Base-by-base conservation (phyloP, 1,140 invertebrate species). In the Leguminivora glycinivorella region DNA sequence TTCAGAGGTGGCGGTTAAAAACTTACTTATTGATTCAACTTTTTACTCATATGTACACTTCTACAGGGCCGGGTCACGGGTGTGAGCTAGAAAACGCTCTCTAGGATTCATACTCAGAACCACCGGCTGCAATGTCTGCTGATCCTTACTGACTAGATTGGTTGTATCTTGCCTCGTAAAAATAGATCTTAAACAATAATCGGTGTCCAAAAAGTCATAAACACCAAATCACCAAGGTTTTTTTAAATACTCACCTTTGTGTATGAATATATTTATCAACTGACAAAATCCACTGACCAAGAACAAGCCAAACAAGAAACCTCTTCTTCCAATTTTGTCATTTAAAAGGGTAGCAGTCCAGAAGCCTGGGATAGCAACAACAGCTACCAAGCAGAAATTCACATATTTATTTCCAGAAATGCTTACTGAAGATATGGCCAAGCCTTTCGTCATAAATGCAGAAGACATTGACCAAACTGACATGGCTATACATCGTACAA, bases 281-380 rank as follows among this genome's bases (percentile, higher is more conserved):
- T 60, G 56, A 19, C 24, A 60, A 26, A 60, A 25, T 25, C 24
- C 56, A 29, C 25, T 26, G 4, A 60, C 12, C 56, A 24, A 60
- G 4, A 26, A 60, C 17, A 60, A 26, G 6, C 24, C 10, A 60
- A 26, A 26, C 1, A 60, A 60, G 25, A 60, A 25, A 26, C 24
- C 9, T 29, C 25, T 60, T 60, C 56, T 60, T 12, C 56, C 56
- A 26, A 29, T 29, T 26, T 29, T 60, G 2, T 60, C 56, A 1
- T 26, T 60, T 25, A 60, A 60, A 29, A 60, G n/a, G 9, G 56
- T 60, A 26, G 56, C 25, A n/a, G 14, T 26, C 56, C 56, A 60
- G 0, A 60, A 26, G 5, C 24, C 56, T 26, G 56, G 56, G 26
- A 60, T 26, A 3, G 12, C 56, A 26, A 60, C 14, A 29, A 29